Evolutionary conservation across 1,140 invertebrate species (phyloP).

Genomic region (Lepidotrigona ventralis): DNA sequence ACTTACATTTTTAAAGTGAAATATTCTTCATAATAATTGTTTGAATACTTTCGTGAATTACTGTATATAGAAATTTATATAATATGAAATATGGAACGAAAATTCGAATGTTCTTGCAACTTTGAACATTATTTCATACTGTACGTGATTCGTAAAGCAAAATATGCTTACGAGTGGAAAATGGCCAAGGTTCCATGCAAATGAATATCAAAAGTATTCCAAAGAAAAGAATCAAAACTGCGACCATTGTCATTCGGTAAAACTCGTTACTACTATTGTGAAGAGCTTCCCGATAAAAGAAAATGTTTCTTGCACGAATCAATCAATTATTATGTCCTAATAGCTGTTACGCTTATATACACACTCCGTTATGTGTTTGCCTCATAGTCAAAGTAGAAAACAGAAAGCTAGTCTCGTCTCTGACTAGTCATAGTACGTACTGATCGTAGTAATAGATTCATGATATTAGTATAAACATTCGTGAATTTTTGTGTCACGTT

Average conservation of each 20-base stretch:
- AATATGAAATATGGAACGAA: not conserved
- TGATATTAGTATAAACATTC: not conserved
- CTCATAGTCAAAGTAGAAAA: not conserved
- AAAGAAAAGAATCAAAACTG: not conserved
- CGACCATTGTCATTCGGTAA: not conserved
- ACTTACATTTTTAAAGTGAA: no score
- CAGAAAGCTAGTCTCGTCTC: not conserved
- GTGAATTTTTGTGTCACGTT: not conserved
- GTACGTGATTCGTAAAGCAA: not conserved
- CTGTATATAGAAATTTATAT: not conserved
- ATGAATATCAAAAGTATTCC: not conserved
- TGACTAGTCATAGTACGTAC: not conserved
- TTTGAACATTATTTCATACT: not conserved
- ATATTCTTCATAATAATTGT: no score
- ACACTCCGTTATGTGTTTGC: not conserved
- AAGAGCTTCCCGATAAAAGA: not conserved
- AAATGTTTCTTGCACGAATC: not conserved
- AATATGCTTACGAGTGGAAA: constrained; percentile 10
- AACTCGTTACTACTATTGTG: not conserved
- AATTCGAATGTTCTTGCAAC: not conserved
- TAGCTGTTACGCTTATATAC: not conserved
- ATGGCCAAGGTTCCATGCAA: not conserved
- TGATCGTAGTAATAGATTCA: not conserved
- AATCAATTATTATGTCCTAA: not conserved
- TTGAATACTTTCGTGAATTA: no score